phyloP scores from a whole-genome alignment of 2,888 invertebrate species.

The Allophyes oxyacanthae region DNA sequence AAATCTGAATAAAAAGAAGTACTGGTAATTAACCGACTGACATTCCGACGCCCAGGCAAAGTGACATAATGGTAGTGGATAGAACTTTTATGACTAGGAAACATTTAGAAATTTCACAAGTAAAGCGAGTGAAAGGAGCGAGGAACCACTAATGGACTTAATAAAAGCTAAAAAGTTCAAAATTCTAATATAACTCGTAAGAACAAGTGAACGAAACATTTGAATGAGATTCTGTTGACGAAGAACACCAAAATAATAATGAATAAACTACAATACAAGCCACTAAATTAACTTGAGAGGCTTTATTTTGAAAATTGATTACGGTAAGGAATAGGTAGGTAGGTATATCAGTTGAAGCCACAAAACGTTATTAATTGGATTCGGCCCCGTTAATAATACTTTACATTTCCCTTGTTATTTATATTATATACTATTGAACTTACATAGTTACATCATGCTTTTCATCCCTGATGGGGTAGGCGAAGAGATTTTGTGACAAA shows the following conservation, averaged over 20 bases:
- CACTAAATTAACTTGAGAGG: slow-evolving; percentile 23
- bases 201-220: no score
- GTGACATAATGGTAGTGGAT: no score
- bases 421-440: not conserved
- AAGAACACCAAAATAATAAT: not conserved
- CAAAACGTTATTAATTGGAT: slow-evolving; percentile 47
- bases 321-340: slow-evolving; percentile 20
- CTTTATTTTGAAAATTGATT: slow-evolving; percentile 46
- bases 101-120: no score
- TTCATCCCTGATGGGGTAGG: not conserved
- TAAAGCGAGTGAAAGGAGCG: no score
- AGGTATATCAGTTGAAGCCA: slow-evolving; percentile 46
- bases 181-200: no score
- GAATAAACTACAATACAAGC: slow-evolving; percentile 1
- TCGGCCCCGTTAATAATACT: slow-evolving; percentile 21
- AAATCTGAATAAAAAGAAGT: no score
- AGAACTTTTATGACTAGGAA: no score
- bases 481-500: not conserved
- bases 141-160: no score
- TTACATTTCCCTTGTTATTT: not conserved
- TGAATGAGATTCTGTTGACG: no score
- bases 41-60: no score
- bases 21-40: no score
- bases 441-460: not conserved
- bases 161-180: no score